Evolutionary conservation across 2,888 invertebrate genomes (phyloP), one percentile per base, ranked within the genome.

Genomic region (Cactoblastis cactorum): DNA sequence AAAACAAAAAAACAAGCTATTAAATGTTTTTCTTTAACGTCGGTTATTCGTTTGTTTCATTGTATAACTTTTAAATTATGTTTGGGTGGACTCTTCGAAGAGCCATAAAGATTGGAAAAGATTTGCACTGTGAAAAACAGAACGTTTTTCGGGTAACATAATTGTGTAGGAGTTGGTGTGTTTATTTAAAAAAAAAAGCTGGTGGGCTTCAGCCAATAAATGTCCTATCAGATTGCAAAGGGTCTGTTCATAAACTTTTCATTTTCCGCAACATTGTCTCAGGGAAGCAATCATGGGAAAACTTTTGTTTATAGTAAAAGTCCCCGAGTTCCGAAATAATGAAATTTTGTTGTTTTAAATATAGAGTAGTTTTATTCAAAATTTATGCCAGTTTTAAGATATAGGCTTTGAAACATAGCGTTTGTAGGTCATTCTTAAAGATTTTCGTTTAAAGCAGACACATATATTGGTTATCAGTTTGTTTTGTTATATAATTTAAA

Each of bases 101-200:
- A 56, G 53, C 53, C 11, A 17, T 15, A 28, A 9, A 52, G 53
- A 47, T 54, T 56, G 49, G 47, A n/a, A n/a, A n/a, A n/a, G n/a
- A 12, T 33, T 33, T 33, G 34, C 11, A 45, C 54, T 51, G 54
- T 53, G 47, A 54, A 57, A 60, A 55, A 51, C 51, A 53, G 54
- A 39, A 55, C 32, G 48, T 49, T 49, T 39, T n/a, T 14, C 15
- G 17, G 50, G 35, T 55, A 50, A 52, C 57, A 55, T 66, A 59
- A 65, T 62, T 63, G 58, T 57, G 55, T 53, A 53, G 58, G 54
- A 53, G 54, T 63, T 60, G 56, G 53, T 58, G 57, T 59, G 59
- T 66, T 63, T 57, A 37, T 37, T 37, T 37, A 2, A 61, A 61
- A 63, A 55, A 63, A 63, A 63, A 55, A 63, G 62, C 62, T 57